phyloP scores from a whole-genome alignment of 2,888 invertebrate species.

The Balanococcus diminutus region DNA sequence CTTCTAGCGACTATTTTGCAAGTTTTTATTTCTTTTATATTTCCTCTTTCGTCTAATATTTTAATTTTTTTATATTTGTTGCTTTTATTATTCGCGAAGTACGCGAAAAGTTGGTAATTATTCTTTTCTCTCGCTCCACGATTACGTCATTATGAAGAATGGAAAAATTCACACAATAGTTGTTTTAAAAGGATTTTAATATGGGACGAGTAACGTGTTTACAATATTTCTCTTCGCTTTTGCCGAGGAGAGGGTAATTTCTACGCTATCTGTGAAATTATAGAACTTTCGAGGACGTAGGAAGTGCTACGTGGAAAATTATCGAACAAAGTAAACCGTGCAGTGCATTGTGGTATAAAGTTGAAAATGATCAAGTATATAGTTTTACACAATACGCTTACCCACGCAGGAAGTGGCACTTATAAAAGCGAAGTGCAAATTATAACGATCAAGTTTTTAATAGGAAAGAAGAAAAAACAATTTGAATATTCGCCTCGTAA shows the following conservation, averaged over 20 bases:
- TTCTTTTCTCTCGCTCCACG: neutral
- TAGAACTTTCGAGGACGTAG: neutral
- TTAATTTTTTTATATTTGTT: neutral
- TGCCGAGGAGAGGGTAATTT: neutral
- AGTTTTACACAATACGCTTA: neutral
- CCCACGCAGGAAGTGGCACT: neutral
- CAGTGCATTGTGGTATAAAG: neutral
- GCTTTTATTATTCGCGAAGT: neutral
- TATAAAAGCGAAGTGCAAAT: neutral
- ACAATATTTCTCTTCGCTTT: neutral
- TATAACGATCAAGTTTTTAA: neutral
- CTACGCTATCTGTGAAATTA: neutral
- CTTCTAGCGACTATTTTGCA: neutral
- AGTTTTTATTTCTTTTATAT: neutral
- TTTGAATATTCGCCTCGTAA: no score
- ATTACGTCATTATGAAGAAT: neutral
- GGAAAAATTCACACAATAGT: neutral
- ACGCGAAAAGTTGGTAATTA: neutral
- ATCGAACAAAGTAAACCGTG: neutral
- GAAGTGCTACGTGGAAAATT: neutral
- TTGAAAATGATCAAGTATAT: neutral
- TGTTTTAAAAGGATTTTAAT: neutral
- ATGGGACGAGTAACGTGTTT: neutral
- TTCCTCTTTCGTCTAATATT: neutral
- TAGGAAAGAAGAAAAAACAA: neutral